Conservation (phyloP, 2,797 vertebrate genomes). For the Glossophaga mutica region DNA sequence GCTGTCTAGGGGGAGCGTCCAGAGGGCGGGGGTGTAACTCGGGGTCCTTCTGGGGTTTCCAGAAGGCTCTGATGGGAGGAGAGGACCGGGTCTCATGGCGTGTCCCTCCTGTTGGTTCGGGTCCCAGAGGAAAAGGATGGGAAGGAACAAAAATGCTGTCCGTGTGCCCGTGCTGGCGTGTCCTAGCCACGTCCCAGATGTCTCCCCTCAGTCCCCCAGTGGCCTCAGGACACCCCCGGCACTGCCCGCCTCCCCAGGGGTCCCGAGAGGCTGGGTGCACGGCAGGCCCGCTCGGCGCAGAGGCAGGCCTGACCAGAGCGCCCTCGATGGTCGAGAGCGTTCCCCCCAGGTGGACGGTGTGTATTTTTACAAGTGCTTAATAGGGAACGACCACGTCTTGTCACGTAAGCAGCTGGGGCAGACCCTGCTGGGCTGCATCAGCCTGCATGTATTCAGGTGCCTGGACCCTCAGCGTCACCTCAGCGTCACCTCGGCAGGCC, state of each 20-base stretch:
- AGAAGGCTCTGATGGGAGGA: not conserved
- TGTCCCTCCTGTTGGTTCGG: not conserved
- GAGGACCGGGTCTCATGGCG: not conserved
- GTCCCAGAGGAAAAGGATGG: not conserved
- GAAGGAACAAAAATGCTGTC: not conserved
- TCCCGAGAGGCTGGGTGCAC: not conserved
- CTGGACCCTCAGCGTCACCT: not conserved
- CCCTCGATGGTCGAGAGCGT: not conserved
- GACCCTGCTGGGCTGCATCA: not conserved
- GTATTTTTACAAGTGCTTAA: slow-evolving; percentile 43
- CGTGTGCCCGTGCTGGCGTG: not conserved
- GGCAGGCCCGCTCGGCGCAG: not conserved
- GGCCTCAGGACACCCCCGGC: not conserved
- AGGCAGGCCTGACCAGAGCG: not conserved
- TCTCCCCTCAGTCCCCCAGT: not conserved
- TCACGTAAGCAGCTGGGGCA: slow-evolving; percentile 6
- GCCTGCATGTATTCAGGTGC: not conserved
- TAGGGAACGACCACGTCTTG: slow-evolving; percentile 27
- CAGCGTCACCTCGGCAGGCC: not conserved
- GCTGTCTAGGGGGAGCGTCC: not conserved
- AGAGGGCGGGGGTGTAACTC: not conserved
- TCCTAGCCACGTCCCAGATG: not conserved
- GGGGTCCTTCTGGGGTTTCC: not conserved
- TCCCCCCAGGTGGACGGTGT: slow-evolving; percentile 20
- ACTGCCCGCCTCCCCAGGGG: not conserved